Percentiles rank a stretch among this genome's conserved stretches.
Conservation (phyloP, 1,140 invertebrate species). For the Dendrolimus punctatus region DNA sequence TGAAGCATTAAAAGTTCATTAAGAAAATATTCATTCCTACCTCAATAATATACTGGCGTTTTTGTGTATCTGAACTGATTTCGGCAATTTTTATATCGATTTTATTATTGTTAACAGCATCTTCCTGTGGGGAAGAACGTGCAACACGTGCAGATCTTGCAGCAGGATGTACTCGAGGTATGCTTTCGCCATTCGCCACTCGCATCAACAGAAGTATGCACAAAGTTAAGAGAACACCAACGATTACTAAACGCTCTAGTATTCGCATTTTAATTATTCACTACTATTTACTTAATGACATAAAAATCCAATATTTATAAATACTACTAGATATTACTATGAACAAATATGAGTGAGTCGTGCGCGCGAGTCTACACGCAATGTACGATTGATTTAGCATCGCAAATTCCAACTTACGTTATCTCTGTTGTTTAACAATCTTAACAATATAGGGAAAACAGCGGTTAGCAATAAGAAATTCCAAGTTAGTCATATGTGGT, state of each 20-base stretch:
- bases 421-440: too few relatives aligned
- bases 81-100: background rate
- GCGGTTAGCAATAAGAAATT: too few relatives aligned
- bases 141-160: slow-evolving; percentile 6
- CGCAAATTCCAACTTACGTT: background rate
- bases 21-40: background rate
- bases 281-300: too few relatives aligned
- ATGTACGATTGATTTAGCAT: background rate
- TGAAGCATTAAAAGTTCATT: background rate
- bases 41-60: background rate
- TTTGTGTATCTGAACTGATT: too few relatives aligned
- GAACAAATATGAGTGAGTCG: background rate
- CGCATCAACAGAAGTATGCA: slow-evolving; percentile 24
- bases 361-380: background rate
- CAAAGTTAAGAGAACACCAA: slow-evolving; percentile 14
- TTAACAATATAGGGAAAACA: too few relatives aligned
- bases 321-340: too few relatives aligned
- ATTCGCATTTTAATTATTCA: slow-evolving; percentile 27
- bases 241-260: slow-evolving; percentile 21
- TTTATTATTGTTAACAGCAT: background rate
- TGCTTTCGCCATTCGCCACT: slow-evolving; percentile 4
- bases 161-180: background rate
- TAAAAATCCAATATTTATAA: too few relatives aligned
- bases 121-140: slow-evolving; percentile 6
- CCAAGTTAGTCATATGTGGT: too few relatives aligned